These are phyloP conservation scores for Halcyon senegalensis DNA, from an alignment of 2,113 vertebrate species.

Conservation along the genomic window DNA sequence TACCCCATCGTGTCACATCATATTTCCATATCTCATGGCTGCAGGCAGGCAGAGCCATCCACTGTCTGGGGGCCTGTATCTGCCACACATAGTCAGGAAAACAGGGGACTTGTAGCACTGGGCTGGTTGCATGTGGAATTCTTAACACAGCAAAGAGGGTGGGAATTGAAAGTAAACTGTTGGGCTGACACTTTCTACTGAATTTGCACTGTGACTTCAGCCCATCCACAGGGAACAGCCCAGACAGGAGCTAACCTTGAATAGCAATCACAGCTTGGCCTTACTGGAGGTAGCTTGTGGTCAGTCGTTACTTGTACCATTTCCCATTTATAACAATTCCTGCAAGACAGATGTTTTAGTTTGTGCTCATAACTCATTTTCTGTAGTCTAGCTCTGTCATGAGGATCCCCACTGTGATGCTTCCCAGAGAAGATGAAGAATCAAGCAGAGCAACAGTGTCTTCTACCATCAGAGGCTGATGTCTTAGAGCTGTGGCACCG, in stretches of 20 bases:
- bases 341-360: background rate
- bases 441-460: background rate
- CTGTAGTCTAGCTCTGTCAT: background rate
- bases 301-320: background rate
- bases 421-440: background rate
- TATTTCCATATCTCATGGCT: background rate
- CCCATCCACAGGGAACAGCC: background rate
- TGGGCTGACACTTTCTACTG: background rate
- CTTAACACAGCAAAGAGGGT: background rate
- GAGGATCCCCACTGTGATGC: background rate
- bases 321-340: background rate
- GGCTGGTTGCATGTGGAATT: background rate
- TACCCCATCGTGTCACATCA: background rate
- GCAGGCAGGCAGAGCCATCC: background rate
- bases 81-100: background rate
- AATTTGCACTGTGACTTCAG: background rate
- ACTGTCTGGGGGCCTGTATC: background rate
- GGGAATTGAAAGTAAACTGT: background rate
- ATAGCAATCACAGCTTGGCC: background rate
- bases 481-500: background rate
- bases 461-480: background rate
- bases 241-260: background rate
- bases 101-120: background rate
- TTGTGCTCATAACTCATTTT: background rate
- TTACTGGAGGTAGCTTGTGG: background rate